Evolutionary conservation across 2,888 invertebrate species (phyloP), one percentile per base, ranked within the genome.

Genomic region (Spisula subtruncata): DNA sequence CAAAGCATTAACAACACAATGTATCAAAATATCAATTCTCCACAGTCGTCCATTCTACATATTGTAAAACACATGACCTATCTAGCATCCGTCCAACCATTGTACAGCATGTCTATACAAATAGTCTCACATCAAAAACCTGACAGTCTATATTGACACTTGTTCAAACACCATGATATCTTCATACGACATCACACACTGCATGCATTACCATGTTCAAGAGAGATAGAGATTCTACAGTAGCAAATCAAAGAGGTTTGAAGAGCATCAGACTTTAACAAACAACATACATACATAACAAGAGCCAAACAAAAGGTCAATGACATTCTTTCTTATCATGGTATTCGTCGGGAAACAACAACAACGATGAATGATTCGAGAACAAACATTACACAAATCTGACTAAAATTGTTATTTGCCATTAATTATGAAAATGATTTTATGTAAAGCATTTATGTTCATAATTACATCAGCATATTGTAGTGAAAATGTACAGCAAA

Each of bases 11-110:
- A 66, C 60, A 66, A 66, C 60, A 66, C 16, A 66, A 66, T 66
- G 60, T 66, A 66, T 66, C 25, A 66, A 66, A 66, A 66, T 66
- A 66, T 66, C 60, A 66, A 66, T 66, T 66, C 60, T 66, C 60
- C 2, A 12, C 2, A 66, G 25, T 66, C 60, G n/a, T 66, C 60
- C 25, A 25, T 66, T 66, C 60, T 66, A 20, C 10, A 66, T 25
- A 66, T n/a, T 6, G n/a, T 25, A 66, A 18, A 6, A 56, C 6
- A 56, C 18, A 56, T n/a, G 20, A 56, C 20, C 5, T n/a, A 66
- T 25, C 10, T 66, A 66, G 10, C 60, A 66, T 66, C 25, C 60
- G 25, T 66, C 60, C 20, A 25, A 25, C 60, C 20, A 25, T 66
- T 66, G 25, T 25, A 25, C 60, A 25, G 10, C 25, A 20, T 66